Percentiles rank a stretch among this genome's conserved stretches.
Conservation (phyloP, 2,888 invertebrate species). For the Spisula solida region DNA sequence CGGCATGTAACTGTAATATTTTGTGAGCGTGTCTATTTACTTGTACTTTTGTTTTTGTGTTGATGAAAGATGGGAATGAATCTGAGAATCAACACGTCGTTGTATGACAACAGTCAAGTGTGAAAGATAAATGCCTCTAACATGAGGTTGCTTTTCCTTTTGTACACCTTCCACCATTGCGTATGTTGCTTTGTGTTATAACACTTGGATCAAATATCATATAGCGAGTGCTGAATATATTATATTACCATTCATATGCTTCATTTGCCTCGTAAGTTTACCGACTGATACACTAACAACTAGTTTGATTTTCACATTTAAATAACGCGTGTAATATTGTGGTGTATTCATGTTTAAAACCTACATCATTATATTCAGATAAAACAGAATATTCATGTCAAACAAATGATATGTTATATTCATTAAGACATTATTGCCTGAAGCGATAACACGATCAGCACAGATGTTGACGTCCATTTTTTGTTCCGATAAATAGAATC, state of each 20-base stretch:
- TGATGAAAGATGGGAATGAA: too few relatives aligned
- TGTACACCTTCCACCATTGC: background rate
- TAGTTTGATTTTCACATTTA: background rate
- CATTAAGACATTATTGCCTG: background rate
- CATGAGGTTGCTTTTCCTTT: too few relatives aligned
- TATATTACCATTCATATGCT: background rate
- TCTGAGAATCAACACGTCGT: too few relatives aligned
- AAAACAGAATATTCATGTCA: background rate
- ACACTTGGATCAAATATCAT: background rate
- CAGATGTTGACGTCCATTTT: background rate
- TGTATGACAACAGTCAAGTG: too few relatives aligned
- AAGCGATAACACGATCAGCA: background rate
- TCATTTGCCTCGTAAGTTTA: background rate
- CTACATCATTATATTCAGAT: background rate
- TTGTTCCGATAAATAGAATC: background rate
- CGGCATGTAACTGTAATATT: too few relatives aligned
- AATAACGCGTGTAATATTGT: background rate
- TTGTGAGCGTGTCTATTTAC: too few relatives aligned
- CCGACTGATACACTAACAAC: background rate
- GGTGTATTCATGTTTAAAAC: background rate
- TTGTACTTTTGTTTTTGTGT: too few relatives aligned
- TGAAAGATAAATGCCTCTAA: too few relatives aligned
- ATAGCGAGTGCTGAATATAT: background rate
- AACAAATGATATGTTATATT: background rate
- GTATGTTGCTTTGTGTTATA: background rate